Percentiles rank a stretch among this genome's conserved stretches.
Evolutionary conservation across 2,888 invertebrate genomes (phyloP).

Genomic region (Epinotia demarniana): DNA sequence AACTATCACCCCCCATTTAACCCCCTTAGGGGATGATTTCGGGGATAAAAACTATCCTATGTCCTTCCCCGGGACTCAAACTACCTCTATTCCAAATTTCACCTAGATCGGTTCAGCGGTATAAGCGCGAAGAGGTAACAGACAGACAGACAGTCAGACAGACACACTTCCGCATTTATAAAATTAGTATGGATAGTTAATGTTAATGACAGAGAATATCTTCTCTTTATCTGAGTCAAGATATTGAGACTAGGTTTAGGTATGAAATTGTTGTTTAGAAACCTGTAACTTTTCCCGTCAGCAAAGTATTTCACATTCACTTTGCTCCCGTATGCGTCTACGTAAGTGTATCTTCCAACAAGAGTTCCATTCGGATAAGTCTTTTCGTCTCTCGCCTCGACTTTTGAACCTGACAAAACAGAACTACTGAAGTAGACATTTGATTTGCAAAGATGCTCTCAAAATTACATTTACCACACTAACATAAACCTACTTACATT

Average conservation of each 20-base stretch:
- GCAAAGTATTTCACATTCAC: conserved; percentile 87
- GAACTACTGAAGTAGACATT: background rate
- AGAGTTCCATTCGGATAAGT: conserved; percentile 88
- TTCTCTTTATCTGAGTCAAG: background rate
- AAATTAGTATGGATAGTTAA: no score
- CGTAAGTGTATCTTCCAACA: conserved; percentile 88
- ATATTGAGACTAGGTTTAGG: background rate
- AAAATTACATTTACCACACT: background rate
- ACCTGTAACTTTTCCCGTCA: conserved; percentile 88
- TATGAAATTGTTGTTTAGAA: conserved; percentile 49
- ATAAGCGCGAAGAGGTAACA: no score
- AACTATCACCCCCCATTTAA: no score
- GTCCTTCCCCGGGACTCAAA: no score
- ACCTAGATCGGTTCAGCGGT: no score
- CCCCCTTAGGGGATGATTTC: no score
- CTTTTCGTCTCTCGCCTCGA: conserved; percentile 84
- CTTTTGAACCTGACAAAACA: conserved; percentile 55
- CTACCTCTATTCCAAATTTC: no score
- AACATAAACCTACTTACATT: conserved; percentile 19
- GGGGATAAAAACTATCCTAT: no score
- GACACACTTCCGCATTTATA: no score
- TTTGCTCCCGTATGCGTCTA: conserved; percentile 86
- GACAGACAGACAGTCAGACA: no score
- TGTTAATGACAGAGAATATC: background rate
- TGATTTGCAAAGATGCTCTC: background rate